Conservation (phyloP, 2,888 invertebrate species). For the Sarcophaga carnaria region DNA sequence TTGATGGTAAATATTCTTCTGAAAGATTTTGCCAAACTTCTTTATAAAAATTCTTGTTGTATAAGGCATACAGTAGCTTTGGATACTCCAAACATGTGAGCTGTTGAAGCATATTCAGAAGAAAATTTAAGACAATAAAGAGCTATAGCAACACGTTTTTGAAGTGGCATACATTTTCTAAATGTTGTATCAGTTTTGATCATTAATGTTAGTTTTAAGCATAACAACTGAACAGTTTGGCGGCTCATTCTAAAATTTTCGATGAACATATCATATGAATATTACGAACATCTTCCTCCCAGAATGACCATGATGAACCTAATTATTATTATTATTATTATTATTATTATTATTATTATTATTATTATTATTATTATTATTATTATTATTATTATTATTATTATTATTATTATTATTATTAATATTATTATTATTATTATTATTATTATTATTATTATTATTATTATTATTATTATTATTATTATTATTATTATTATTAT, state of each 20-base stretch:
- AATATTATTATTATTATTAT: too few species aligned
- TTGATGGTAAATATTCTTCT: too few species aligned
- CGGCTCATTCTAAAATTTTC: constrained; percentile 43
- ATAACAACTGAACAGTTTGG: constrained; percentile 7
- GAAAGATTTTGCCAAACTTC: too few species aligned
- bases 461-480: too few species aligned
- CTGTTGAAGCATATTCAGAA: constrained; percentile 41
- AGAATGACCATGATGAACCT: constrained; percentile 11
- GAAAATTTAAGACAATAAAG: constrained; percentile 42
- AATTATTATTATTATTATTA: too few species aligned
- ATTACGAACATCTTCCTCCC: constrained; percentile 28
- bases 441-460: too few species aligned
- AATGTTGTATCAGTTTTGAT: constrained; percentile 31
- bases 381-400: too few species aligned
- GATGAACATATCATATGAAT: constrained; percentile 15
- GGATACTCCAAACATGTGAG: constrained; percentile 45
- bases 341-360: too few species aligned
- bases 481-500: too few species aligned
- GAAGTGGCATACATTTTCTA: constrained; percentile 30
- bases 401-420: too few species aligned
- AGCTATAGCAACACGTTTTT: constrained; percentile 44
- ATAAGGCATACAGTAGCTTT: constrained; percentile 42
- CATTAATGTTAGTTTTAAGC: constrained; percentile 14
- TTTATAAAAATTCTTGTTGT: background rate
- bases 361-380: too few species aligned